These are phyloP conservation scores for Fulmarus glacialis DNA, from an alignment of 2,113 vertebrate species.

Conservation along the genomic window DNA sequence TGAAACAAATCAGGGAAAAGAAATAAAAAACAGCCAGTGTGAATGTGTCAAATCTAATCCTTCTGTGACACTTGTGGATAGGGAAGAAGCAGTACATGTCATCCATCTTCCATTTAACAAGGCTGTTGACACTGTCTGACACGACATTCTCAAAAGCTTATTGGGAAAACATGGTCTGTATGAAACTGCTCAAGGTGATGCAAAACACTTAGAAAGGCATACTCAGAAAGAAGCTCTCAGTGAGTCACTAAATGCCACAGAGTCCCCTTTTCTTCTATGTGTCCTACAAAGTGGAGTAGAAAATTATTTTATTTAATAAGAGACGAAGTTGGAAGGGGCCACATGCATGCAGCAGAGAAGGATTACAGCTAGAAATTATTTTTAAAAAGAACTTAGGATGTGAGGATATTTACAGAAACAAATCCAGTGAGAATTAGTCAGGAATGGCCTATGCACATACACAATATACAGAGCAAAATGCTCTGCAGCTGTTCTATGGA, in stretches of 20 bases:
- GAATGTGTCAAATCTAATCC: slow-evolving; percentile 32
- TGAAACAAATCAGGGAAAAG: slow-evolving; percentile 14
- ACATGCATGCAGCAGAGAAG: neutral
- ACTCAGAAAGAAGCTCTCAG: neutral
- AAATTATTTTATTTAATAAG: neutral
- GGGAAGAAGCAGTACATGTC: neutral
- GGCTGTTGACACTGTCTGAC: slow-evolving; percentile 32
- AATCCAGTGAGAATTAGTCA: neutral
- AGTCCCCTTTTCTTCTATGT: neutral
- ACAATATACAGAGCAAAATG: neutral
- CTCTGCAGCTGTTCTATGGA: neutral
- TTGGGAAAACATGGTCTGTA: neutral
- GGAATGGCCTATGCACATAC: neutral
- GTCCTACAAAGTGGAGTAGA: neutral
- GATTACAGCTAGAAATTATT: neutral
- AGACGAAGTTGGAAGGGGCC: neutral
- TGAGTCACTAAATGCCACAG: neutral
- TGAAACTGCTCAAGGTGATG: neutral
- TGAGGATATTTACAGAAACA: neutral
- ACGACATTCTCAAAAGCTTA: neutral
- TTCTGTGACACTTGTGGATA: slow-evolving; percentile 22
- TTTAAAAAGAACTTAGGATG: neutral
- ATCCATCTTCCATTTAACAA: neutral
- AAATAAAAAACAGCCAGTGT: neutral
- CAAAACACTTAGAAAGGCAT: neutral